phyloP scores from a whole-genome alignment of 2,888 invertebrate species.

The Cataglyphis altisquamis region DNA sequence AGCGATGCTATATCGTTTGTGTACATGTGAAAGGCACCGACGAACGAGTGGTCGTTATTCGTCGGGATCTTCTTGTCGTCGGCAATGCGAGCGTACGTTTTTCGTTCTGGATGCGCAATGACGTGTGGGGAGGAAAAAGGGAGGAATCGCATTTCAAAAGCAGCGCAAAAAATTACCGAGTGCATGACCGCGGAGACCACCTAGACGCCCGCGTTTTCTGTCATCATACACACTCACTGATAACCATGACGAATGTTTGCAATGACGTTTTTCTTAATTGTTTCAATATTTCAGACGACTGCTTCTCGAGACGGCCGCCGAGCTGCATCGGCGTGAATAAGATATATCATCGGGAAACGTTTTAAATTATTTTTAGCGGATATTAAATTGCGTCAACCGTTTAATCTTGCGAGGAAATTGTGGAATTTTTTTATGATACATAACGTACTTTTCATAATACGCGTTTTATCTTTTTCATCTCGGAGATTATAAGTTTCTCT shows the following conservation, averaged over 20 bases:
- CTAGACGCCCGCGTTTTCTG: conserved; percentile 42
- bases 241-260: conserved; percentile 29
- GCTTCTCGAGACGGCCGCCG: background rate
- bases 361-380: conserved; percentile 3
- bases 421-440: background rate
- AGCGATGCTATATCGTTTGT: conserved; percentile 55
- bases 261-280: conserved; percentile 28
- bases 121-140: conserved; percentile 10
- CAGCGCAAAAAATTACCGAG: conserved; percentile 58
- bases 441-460: background rate
- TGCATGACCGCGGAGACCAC: conserved; percentile 56
- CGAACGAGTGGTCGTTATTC: conserved; percentile 64
- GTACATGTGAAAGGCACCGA: conserved; percentile 38
- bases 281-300: background rate
- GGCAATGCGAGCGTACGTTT: conserved; percentile 58
- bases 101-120: conserved; percentile 38
- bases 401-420: background rate
- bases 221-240: background rate
- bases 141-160: conserved; percentile 46
- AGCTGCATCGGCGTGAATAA: background rate
- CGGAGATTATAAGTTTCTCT: background rate
- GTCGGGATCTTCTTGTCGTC: conserved; percentile 66
- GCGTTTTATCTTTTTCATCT: background rate
- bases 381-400: background rate
- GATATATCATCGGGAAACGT: background rate